Evolutionary conservation across 2,113 vertebrate genomes (phyloP).

Genomic region (Apodemus speciosus): DNA sequence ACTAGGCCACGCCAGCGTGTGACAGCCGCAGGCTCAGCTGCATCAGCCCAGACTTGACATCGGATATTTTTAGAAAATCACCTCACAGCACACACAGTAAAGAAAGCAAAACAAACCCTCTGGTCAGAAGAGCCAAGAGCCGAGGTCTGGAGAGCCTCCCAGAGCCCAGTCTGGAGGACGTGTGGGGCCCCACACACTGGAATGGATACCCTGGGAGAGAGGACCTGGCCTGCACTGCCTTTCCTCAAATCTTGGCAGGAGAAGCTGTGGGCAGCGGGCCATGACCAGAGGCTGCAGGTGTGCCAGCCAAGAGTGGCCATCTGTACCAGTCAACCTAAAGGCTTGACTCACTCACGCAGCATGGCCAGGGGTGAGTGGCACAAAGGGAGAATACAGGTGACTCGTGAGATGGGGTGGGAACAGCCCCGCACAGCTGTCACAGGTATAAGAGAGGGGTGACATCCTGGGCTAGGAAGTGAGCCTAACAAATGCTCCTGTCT

Average conservation of each 20-base stretch:
- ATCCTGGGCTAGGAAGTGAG: background rate
- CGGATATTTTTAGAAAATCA: conserved; percentile 62
- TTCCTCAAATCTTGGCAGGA: background rate
- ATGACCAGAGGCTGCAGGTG: background rate
- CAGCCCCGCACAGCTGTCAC: background rate
- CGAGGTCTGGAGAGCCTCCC: accelerated
- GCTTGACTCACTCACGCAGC: accelerated
- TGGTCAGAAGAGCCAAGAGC: background rate
- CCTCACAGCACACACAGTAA: background rate
- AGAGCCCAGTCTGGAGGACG: background rate
- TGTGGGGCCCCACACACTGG: background rate
- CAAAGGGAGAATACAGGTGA: background rate
- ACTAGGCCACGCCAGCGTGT: accelerated
- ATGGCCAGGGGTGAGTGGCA: accelerated
- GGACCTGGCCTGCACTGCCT: background rate
- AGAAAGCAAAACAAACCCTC: background rate
- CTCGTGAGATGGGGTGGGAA: background rate
- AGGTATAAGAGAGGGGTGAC: background rate
- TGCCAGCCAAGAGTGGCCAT: background rate
- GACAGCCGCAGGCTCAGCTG: background rate
- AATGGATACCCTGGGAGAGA: accelerated
- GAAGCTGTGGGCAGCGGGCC: background rate
- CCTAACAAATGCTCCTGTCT: background rate
- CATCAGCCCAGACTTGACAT: background rate
- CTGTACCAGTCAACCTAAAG: background rate